Evolutionary conservation across 2,113 vertebrate species (phyloP).

Genomic region (Reinhardtius hippoglossoides): DNA sequence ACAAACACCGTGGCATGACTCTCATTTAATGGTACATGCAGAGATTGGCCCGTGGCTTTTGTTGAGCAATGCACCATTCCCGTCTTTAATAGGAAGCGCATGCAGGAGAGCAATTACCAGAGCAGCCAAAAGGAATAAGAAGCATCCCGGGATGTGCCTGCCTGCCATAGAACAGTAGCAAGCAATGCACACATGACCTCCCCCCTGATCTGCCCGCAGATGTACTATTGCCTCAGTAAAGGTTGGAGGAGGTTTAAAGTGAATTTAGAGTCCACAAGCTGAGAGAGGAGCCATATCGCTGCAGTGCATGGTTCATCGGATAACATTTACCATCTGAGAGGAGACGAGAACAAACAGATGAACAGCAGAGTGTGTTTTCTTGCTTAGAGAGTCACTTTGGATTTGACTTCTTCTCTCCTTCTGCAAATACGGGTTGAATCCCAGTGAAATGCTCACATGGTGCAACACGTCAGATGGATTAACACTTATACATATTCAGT

Average conservation of each 20-base stretch:
- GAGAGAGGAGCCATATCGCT: slow-evolving; percentile 17
- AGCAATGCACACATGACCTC: slow-evolving; percentile 50
- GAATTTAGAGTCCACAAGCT: background rate
- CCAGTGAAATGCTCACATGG: background rate
- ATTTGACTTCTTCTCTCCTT: slow-evolving; percentile 5
- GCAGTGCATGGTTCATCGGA: slow-evolving; percentile 30
- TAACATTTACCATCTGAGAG: slow-evolving; percentile 50
- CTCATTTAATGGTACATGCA: slow-evolving; percentile 36
- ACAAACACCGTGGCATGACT: slow-evolving; percentile 9
- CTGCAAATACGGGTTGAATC: slow-evolving; percentile 21
- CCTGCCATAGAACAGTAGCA: slow-evolving; percentile 6
- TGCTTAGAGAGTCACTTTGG: slow-evolving; percentile 2
- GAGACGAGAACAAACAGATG: slow-evolving; percentile 35
- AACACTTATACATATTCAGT: background rate
- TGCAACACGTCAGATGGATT: background rate
- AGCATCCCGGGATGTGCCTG: slow-evolving; percentile 28
- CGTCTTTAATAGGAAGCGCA: slow-evolving; percentile 35
- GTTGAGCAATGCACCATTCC: slow-evolving; percentile 16
- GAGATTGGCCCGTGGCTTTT: slow-evolving; percentile 31
- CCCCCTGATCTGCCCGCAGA: slow-evolving; percentile 29
- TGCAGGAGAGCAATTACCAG: slow-evolving; percentile 36
- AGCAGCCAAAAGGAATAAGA: slow-evolving; percentile 36
- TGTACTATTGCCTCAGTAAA: slow-evolving; percentile 36
- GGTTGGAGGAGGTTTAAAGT: slow-evolving; percentile 54
- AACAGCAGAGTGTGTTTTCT: slow-evolving; percentile 3